Conservation (phyloP, 1,140 invertebrate genomes). For the Pogonomyrmex barbatus region DNA sequence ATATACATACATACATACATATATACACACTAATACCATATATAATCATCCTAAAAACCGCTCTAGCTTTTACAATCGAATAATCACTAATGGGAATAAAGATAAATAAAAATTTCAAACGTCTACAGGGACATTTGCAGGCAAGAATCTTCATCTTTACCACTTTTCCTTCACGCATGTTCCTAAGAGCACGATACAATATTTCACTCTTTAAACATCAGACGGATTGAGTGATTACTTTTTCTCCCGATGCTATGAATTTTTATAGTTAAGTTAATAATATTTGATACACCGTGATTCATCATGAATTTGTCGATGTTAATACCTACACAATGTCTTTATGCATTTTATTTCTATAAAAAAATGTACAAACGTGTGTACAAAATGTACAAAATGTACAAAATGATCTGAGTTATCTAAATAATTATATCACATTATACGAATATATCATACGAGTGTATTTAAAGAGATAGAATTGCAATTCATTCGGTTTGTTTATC, state of each 20-base stretch:
- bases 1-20: not conserved
- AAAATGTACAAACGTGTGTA: not conserved
- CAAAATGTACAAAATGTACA: not conserved
- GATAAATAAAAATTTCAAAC: constrained; percentile 72
- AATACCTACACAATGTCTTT: not conserved
- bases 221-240: not conserved
- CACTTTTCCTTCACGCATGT: constrained; percentile 4
- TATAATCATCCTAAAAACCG: constrained; percentile 73
- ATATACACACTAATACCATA: constrained; percentile 67
- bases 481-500: not conserved
- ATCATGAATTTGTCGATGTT: not conserved
- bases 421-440: constrained; percentile 3
- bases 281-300: not conserved
- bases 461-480: not conserved
- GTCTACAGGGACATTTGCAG: constrained; percentile 77
- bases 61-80: constrained; percentile 73
- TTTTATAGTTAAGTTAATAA: constrained; percentile 1
- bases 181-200: not conserved
- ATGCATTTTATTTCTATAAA: constrained; percentile 8
- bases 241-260: not conserved
- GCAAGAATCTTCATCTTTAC: constrained; percentile 62
- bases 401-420: not conserved
- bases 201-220: constrained; percentile 1
- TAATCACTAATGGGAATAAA: constrained; percentile 72
- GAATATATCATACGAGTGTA: not conserved